Evolutionary conservation across 2,113 vertebrate species (phyloP).

Genomic region (Chrysemys picta): DNA sequence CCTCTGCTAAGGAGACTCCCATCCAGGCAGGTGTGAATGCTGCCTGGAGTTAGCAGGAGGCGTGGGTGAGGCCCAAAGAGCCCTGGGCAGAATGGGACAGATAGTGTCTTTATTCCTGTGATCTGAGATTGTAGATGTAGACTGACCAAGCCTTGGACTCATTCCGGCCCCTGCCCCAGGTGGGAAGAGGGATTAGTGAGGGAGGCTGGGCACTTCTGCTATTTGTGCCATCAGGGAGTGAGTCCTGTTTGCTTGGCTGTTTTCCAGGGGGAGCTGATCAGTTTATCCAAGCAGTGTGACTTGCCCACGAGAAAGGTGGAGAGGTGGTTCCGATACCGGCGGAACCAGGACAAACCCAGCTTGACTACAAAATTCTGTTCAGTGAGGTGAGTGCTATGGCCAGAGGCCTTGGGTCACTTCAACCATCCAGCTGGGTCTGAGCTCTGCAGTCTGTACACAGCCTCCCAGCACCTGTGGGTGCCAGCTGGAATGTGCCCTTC

Average conservation of each 20-base stretch:
- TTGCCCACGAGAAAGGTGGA: slow-evolving; percentile 84
- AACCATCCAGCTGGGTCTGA: accelerated
- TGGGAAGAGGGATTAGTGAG: not conserved
- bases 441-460: accelerated
- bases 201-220: not conserved
- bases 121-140: not conserved
- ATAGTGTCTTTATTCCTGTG: not conserved
- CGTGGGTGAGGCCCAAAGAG: not conserved
- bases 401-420: not conserved
- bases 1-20: no score
- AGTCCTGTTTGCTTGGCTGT: not conserved
- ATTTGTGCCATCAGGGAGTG: not conserved
- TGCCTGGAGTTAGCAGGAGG: not conserved
- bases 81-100: no score
- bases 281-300: slow-evolving; percentile 83
- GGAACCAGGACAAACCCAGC: slow-evolving; percentile 85
- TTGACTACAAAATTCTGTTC: slow-evolving; percentile 92
- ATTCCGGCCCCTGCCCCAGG: not conserved
- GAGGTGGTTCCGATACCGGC: slow-evolving; percentile 87
- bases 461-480: accelerated
- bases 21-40: not conserved
- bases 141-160: no score
- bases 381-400: slow-evolving; percentile 82
- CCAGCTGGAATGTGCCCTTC: not conserved
- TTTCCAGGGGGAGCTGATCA: slow-evolving; percentile 64